A percentile compares a stretch with the other conserved stretches of the same genome.
Conservation (phyloP, 1,140 invertebrate genomes). For the Sinonovacula constricta region DNA sequence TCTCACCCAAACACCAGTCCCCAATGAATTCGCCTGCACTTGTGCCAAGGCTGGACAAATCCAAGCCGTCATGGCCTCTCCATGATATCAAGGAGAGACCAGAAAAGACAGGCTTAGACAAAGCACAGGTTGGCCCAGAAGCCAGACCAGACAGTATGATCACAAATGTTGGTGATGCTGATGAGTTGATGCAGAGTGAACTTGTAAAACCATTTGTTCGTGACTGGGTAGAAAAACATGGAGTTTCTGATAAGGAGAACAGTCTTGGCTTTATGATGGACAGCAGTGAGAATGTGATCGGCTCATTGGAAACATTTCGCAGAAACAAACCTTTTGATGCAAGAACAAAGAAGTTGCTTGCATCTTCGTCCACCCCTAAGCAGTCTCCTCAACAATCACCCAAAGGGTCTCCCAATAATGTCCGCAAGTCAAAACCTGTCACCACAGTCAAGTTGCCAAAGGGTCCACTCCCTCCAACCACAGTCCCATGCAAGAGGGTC, state of each 20-base stretch:
- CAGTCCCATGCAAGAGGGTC: conserved; percentile 68
- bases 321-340: conserved; percentile 57
- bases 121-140: conserved; percentile 62
- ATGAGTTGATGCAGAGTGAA: conserved; percentile 45
- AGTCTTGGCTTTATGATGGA: conserved; percentile 53
- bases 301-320: conserved; percentile 54
- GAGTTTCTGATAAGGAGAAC: conserved; percentile 29
- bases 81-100: conserved; percentile 63
- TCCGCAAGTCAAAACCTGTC: conserved; percentile 53
- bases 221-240: conserved; percentile 75
- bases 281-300: conserved; percentile 48
- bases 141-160: conserved; percentile 66
- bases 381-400: conserved; percentile 67
- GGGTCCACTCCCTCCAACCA: conserved; percentile 57
- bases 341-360: conserved; percentile 56
- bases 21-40: conserved; percentile 41
- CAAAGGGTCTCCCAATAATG: conserved; percentile 57
- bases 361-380: conserved; percentile 59
- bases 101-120: conserved; percentile 66
- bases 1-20: conserved; percentile 51
- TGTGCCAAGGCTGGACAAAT: conserved; percentile 54
- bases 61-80: conserved; percentile 50
- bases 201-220: conserved; percentile 71
- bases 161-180: conserved; percentile 52
- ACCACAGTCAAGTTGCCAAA: conserved; percentile 54